These are phyloP conservation scores for Pandemis corylana DNA, from an alignment of 2,888 invertebrate species.

Conservation along the genomic window DNA sequence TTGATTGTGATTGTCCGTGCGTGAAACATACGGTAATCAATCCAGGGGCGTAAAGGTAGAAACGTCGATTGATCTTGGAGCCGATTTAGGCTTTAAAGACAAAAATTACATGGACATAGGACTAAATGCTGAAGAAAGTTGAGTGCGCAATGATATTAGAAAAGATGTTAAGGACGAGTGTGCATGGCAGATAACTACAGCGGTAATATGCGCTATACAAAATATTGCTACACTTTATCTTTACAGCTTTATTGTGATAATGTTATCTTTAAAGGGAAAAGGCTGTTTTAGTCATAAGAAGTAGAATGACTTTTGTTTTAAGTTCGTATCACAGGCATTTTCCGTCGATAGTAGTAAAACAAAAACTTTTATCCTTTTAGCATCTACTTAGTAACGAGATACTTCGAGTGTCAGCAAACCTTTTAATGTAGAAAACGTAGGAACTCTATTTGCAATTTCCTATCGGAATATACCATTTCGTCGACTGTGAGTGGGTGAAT, in stretches of 20 bases:
- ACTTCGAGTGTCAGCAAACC: conserved; percentile 4
- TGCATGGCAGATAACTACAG: no score
- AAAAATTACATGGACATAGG: not conserved
- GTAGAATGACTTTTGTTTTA: not conserved
- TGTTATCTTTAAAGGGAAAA: not conserved
- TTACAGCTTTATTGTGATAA: not conserved
- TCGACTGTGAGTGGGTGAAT: not conserved
- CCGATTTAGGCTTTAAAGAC: not conserved
- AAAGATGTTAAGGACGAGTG: no score
- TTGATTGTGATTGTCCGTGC: conserved; percentile 6
- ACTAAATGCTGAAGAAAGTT: not conserved
- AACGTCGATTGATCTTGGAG: not conserved
- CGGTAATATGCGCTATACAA: no score
- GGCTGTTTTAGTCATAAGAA: not conserved
- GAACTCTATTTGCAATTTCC: conserved; percentile 33
- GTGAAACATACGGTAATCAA: conserved; percentile 10
- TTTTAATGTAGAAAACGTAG: conserved; percentile 20
- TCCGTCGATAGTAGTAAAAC: not conserved
- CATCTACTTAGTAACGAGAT: conserved; percentile 18
- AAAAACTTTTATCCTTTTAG: conserved; percentile 7
- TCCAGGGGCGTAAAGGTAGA: not conserved
- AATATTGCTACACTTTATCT: no score
- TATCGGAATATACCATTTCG: conserved; percentile 21
- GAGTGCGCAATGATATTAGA: no score
- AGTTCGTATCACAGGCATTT: not conserved